A percentile compares a stretch with the other conserved stretches of the same genome.
Conservation (phyloP, 2,888 invertebrate species). For the Cheilosia vulpina region DNA sequence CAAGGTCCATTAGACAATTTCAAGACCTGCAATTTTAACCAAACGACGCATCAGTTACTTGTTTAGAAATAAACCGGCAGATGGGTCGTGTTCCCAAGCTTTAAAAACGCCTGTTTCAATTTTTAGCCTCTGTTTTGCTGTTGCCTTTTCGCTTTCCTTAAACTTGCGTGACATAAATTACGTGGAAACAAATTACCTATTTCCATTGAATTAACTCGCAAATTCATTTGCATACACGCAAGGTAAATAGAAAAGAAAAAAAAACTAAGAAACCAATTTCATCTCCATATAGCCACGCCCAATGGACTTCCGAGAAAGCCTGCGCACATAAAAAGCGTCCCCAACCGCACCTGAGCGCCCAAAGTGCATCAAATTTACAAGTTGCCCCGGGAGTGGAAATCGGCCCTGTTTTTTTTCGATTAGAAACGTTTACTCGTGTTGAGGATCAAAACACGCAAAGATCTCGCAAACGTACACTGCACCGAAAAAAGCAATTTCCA, state of each 20-base stretch:
- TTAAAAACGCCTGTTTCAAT: no score
- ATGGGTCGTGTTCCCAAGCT: no score
- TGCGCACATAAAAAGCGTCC: slow-evolving; percentile 35
- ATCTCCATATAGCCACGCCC: slow-evolving; percentile 33
- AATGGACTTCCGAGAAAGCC: slow-evolving; percentile 50
- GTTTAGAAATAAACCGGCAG: no score
- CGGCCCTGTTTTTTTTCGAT: slow-evolving; percentile 51
- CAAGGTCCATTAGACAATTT: no score
- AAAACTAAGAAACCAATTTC: slow-evolving; percentile 5
- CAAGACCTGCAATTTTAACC: no score
- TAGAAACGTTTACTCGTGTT: slow-evolving; percentile 59
- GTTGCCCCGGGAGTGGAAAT: slow-evolving; percentile 29
- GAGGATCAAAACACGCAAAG: slow-evolving; percentile 56
- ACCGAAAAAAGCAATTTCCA: slow-evolving; percentile 42
- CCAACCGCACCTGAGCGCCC: slow-evolving; percentile 23
- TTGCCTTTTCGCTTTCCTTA: neutral
- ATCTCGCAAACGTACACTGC: slow-evolving; percentile 27
- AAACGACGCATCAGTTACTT: no score
- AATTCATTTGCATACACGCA: slow-evolving; percentile 64
- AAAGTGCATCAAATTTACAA: slow-evolving; percentile 65
- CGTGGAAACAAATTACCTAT: slow-evolving; percentile 2
- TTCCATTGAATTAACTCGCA: slow-evolving; percentile 49
- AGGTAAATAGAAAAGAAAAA: slow-evolving; percentile 18
- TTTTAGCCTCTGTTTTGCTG: no score
- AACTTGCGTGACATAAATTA: neutral